Base-by-base conservation (phyloP, 2,113 vertebrate species). In the Hassar affinis region DNA sequence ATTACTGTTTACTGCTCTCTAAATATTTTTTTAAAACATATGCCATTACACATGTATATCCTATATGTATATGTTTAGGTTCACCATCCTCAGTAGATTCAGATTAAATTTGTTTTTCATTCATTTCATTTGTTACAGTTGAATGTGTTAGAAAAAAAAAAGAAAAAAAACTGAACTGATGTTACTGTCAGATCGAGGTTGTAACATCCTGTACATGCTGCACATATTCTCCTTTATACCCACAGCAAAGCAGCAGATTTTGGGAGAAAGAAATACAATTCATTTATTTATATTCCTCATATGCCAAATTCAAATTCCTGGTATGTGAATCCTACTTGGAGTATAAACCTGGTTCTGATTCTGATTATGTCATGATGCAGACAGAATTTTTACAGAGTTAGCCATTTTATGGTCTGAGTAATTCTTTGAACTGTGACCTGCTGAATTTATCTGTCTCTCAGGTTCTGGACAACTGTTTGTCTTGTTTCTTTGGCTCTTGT, bases 321-420 rank as follows among this genome's bases (percentile, higher is more conserved):
- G 6, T 27, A 45, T 49, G 69, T 72, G 14, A 72, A 17, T 72
- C 25, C 25, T 15, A 72, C 45, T 49, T 49, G 25, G 38, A 47
- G 1, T 45, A 49, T 72, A 27, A 45, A 47, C 17, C 42, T 49
- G 45, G 25, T 72, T 49, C 25, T n/a, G 11, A 27, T 72, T 72
- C 45, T 17, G 5, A 49, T 69, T 68, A 69, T 54, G 33, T 5
- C 7, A 54, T 54, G 79, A 69, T 12, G 4, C 20, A 71, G 51
- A 71, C 35, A 57, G 35, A 25, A 54, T 64, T 81, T 81, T 33
- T 42, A 59, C 38, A 45, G 80, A 59, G 30, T 54, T 57, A 33
- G 18, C 27, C 30, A 45, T 80, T 64, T 62, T 47, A 10, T 80
- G 5, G 17, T 66, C 47, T 27, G 52, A 27, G 38, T 81, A 69